phyloP scores from a whole-genome alignment of 1,140 invertebrate genomes.

The Acyrthosiphon pisum region DNA sequence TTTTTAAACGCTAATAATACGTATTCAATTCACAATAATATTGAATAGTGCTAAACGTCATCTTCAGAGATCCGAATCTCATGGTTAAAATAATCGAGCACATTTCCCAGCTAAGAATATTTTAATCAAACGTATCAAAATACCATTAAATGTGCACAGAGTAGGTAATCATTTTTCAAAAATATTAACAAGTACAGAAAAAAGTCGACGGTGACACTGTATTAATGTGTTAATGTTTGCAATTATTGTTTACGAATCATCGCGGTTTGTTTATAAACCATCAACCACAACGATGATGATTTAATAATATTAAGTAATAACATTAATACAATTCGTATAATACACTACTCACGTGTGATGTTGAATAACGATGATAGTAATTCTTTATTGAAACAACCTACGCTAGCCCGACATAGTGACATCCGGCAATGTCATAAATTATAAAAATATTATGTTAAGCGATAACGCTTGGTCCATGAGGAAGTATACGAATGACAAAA shows the following conservation, averaged over 20 bases:
- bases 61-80: not conserved
- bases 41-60: not conserved
- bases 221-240: not conserved
- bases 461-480: not conserved
- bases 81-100: not conserved
- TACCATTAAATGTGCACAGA: not conserved
- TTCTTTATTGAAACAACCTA: not conserved
- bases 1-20: not conserved
- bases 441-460: not conserved
- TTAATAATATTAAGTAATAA: slow-evolving; percentile 21
- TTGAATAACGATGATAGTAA: not conserved
- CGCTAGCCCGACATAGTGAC: not conserved
- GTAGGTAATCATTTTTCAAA: not conserved
- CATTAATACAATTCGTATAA: not conserved
- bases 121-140: not conserved
- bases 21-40: not conserved
- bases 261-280: slow-evolving; percentile 14
- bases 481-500: not conserved
- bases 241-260: slow-evolving; percentile 32
- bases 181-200: not conserved
- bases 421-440: not conserved
- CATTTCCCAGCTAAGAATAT: not conserved
- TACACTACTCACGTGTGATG: not conserved
- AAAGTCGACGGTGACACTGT: not conserved
- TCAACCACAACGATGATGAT: not conserved